Percentiles rank a stretch among this genome's conserved stretches.
These are phyloP conservation scores for Dryomyza anilis DNA, from an alignment of 2,888 invertebrate species.

Conservation along the genomic window DNA sequence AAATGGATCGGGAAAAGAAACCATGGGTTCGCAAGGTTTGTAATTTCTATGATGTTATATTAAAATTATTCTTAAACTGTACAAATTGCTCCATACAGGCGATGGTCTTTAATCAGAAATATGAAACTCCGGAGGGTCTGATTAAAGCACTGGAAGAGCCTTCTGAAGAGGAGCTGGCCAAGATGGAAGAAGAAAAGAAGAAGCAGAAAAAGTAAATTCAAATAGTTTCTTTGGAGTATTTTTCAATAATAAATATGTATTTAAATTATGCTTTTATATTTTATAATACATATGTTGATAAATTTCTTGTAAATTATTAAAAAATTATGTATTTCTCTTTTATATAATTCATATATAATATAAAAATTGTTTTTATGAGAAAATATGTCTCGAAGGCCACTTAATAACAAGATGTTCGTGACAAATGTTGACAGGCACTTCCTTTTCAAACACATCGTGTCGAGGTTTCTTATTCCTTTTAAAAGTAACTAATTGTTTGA, in stretches of 20 bases:
- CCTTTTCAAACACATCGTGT: neutral
- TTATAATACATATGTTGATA: too few species aligned
- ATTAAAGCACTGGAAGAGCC: constrained; percentile 38
- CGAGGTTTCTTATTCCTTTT: neutral
- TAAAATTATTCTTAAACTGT: neutral
- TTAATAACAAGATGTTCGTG: too few species aligned
- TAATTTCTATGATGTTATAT: neutral
- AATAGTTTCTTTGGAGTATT: too few species aligned
- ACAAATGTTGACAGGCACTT: neutral
- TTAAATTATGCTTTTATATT: too few species aligned
- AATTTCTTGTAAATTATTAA: too few species aligned
- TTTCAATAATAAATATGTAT: too few species aligned
- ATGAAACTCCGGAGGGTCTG: constrained; percentile 37
- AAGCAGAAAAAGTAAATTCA: neutral
- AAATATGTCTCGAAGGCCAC: too few species aligned
- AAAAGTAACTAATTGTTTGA: constrained; percentile 1
- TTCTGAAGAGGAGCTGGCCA: neutral
- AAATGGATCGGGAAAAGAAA: neutral
- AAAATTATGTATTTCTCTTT: too few species aligned
- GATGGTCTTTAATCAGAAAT: constrained; percentile 41
- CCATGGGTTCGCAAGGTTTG: constrained; percentile 13
- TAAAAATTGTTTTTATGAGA: too few species aligned
- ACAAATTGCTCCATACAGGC: constrained; percentile 24
- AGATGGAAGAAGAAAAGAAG: neutral
- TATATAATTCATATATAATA: too few species aligned